phyloP scores from a whole-genome alignment of 2,113 vertebrate species.

The Aegotheles bennettii region DNA sequence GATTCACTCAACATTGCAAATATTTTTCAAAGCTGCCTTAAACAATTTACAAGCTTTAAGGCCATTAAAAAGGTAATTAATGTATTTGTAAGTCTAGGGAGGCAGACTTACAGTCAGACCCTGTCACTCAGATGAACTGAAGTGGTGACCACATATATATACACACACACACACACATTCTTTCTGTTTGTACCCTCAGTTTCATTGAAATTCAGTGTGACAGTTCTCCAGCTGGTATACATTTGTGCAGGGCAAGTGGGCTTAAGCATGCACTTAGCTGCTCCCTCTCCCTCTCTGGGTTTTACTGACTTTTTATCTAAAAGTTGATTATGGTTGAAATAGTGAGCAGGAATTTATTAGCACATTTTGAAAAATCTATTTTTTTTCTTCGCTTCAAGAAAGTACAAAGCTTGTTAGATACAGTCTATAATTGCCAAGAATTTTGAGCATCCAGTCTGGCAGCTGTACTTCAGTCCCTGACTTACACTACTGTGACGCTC shows the following conservation, averaged over 20 bases:
- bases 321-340: neutral
- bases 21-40: constrained; percentile 5
- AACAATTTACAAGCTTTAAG: neutral
- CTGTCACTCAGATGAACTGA: neutral
- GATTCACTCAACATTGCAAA: neutral
- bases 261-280: neutral
- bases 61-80: neutral
- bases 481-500: neutral
- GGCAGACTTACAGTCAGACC: neutral
- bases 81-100: neutral
- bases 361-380: neutral
- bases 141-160: neutral
- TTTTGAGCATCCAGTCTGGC: neutral
- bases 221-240: neutral
- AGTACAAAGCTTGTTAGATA: neutral
- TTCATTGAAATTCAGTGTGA: constrained; percentile 7
- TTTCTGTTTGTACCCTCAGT: neutral
- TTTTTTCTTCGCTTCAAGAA: neutral
- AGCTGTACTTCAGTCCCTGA: neutral
- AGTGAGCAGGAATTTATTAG: neutral
- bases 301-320: neutral
- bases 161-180: neutral
- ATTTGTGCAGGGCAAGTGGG: neutral
- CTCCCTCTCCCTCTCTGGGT: neutral
- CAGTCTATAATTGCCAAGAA: fast-evolving